Conservation (phyloP, 2,888 invertebrate genomes). For the Nysson spinosus region DNA sequence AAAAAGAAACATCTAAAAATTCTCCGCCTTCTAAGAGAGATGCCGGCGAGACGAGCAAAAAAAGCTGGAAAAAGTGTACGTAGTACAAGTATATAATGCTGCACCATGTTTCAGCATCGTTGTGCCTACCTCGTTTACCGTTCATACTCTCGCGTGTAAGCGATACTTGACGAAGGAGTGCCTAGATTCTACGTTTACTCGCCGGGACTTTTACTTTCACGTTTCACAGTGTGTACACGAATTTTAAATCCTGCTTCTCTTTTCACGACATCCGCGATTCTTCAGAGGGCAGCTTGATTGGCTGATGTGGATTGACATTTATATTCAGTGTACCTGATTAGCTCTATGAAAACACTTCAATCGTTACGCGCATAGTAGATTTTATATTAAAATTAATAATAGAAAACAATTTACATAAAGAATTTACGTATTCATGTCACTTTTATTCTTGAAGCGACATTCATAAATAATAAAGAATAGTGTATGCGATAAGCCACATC, state of each 20-base stretch:
- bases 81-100: constrained; percentile 17
- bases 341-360: too few relatives aligned
- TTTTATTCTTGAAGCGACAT: too few relatives aligned
- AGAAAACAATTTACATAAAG: too few relatives aligned
- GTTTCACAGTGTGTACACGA: constrained; percentile 6
- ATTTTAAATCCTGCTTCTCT: constrained; percentile 11
- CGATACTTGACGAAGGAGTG: constrained; percentile 44
- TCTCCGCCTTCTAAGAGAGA: constrained; percentile 15
- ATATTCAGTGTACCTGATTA: too few relatives aligned
- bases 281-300: too few relatives aligned
- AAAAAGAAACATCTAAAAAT: constrained; percentile 34
- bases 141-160: constrained; percentile 43
- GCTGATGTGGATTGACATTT: too few relatives aligned
- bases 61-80: constrained; percentile 13
- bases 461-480: too few relatives aligned
- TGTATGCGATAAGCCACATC: too few relatives aligned
- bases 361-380: too few relatives aligned
- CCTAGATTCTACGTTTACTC: constrained; percentile 40
- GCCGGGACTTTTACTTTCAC: constrained; percentile 35
- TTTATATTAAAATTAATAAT: too few relatives aligned
- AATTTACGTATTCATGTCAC: too few relatives aligned
- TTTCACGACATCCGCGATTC: constrained; percentile 30
- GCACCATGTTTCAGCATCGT: constrained; percentile 2
- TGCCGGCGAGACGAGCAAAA: constrained; percentile 38
- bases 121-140: constrained; percentile 31